Conservation (phyloP, 2,113 vertebrate species). For the Cepphus grylle region DNA sequence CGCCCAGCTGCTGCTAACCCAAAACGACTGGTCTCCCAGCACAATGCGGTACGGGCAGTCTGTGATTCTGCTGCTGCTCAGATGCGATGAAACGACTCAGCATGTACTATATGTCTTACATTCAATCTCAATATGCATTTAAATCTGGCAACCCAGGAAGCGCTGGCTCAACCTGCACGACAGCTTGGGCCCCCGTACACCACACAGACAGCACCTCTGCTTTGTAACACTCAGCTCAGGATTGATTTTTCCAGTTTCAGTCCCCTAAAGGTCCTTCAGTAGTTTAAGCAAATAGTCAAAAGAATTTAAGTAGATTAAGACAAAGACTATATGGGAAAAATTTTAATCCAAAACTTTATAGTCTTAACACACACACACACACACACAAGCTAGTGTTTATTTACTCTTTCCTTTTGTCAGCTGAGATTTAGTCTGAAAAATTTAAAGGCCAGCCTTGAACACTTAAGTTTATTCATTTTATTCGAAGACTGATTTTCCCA, state of each 20-base stretch:
- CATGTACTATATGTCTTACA: accelerated
- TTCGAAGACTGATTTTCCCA: not conserved
- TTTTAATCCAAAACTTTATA: not conserved
- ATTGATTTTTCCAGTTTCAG: not conserved
- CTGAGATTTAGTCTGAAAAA: not conserved
- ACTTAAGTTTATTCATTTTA: not conserved
- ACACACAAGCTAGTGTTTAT: not conserved
- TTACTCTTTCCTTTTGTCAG: not conserved
- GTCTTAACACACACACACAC: not conserved
- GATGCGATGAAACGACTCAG: accelerated
- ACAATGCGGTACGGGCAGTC: accelerated
- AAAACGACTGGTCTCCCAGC: accelerated
- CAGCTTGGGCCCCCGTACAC: accelerated
- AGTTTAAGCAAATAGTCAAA: not conserved
- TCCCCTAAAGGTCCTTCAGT: not conserved
- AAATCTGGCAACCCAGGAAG: not conserved
- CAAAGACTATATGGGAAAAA: not conserved
- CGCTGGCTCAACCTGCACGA: not conserved
- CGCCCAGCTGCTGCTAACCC: accelerated
- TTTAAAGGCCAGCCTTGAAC: not conserved
- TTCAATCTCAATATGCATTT: accelerated
- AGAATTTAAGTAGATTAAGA: not conserved
- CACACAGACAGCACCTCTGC: not conserved
- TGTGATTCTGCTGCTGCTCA: not conserved
- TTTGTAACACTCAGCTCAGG: accelerated